Base-by-base conservation (phyloP, 2,797 vertebrate genomes). In the Borostomias antarcticus region DNA sequence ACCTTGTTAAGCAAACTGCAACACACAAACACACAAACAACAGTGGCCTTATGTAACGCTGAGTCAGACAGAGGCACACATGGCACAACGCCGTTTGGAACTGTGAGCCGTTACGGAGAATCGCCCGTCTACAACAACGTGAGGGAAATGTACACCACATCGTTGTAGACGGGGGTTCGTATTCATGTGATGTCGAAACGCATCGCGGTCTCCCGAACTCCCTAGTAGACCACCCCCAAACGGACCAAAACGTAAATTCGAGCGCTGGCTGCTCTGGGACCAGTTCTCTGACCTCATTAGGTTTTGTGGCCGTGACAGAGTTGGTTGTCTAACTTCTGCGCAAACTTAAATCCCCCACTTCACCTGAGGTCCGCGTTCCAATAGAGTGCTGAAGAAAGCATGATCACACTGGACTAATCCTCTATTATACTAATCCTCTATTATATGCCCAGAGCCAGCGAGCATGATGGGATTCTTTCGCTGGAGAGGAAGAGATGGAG, bases 361-460 rank as follows among this genome's bases (percentile, higher is more conserved):
- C 35, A 9, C 21, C 9, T 1, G 37, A n/a, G 59, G 2, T 15
- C 26, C 59, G 19, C 58, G 17, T 43, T 60, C n/a, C 26, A 51
- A 11, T 4, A 2, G 51, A 10, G n/a, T 3, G 25, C 23, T 19
- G 23, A 53, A 26, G 26, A 30, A 45, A 21, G 37, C 30, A 35
- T 43, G 68, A 37, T 58, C 33, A 29, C 65, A 52, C 53, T 30
- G 40, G 48, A 69, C 61, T n/a, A n/a, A 32, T 50, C 32, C 62
- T 33, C 2, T 7, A 29, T 43, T 43, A 19, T n/a, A 66, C 47
- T n/a, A n/a, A 32, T 50, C 32, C 62, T 33, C 2, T 7, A 29
- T 43, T 43, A 19, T n/a, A 66, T 45, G n/a, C 56, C 8, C 23
- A n/a, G 64, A 13, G 71, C 65, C 71, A 5, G 4, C 25, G 17